Conservation (phyloP, 1,140 invertebrate species). For the Leptopilina boulardi region DNA sequence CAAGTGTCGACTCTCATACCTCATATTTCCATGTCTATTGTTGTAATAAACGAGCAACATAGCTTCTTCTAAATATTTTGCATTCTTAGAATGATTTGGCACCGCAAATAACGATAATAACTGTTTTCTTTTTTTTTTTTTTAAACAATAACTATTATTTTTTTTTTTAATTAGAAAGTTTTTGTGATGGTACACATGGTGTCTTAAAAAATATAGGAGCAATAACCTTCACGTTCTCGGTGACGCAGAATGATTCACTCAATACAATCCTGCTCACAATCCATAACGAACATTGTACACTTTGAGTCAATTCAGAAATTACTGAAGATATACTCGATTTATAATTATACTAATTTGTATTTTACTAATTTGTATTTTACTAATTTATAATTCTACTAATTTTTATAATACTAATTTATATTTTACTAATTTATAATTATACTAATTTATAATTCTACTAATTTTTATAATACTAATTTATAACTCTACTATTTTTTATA, state of each 20-base stretch:
- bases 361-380: too few relatives aligned
- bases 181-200: background rate
- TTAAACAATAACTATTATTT: background rate
- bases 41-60: background rate
- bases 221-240: background rate
- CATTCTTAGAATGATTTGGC: background rate
- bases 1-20: constrained; percentile 19
- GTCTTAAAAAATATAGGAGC: too few relatives aligned
- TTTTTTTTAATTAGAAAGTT: background rate
- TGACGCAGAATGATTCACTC: constrained; percentile 25
- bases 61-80: background rate
- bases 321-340: background rate
- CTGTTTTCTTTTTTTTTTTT: background rate
- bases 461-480: too few relatives aligned
- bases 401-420: too few relatives aligned
- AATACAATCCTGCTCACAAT: constrained; percentile 10
- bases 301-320: background rate
- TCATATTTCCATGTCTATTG: background rate
- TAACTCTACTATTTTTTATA: too few relatives aligned
- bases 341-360: too few relatives aligned
- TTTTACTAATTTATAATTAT: too few relatives aligned
- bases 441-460: too few relatives aligned
- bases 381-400: too few relatives aligned
- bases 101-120: background rate
- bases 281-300: background rate